These are phyloP conservation scores for Neuroscelio doddi DNA, from an alignment of 2,888 invertebrate species.

Conservation along the genomic window DNA sequence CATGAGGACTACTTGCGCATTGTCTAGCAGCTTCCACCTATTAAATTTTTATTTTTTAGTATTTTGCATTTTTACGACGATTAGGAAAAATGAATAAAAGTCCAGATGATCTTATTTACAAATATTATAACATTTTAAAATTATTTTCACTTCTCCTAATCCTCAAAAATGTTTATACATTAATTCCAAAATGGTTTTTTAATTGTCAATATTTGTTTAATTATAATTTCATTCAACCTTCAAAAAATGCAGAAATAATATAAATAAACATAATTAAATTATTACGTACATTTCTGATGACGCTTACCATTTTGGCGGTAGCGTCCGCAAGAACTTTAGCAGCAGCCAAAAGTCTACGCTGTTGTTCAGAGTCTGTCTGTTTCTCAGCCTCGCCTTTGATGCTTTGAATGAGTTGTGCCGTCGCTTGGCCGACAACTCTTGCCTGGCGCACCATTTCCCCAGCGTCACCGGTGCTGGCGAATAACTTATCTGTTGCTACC, in stretches of 20 bases:
- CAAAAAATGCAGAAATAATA: constrained; percentile 1
- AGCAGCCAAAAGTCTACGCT: constrained; percentile 91
- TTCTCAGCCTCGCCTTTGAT: constrained; percentile 96
- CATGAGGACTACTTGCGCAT: constrained; percentile 89
- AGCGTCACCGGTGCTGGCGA: constrained; percentile 88
- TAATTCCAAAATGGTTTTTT: too few species aligned
- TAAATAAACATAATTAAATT: background rate
- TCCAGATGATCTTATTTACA: too few species aligned
- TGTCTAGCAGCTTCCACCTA: constrained; percentile 91
- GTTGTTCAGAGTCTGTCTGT: constrained; percentile 90
- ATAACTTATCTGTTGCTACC: constrained; percentile 89
- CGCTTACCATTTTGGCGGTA: constrained; percentile 87
- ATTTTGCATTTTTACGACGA: too few species aligned
- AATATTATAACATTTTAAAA: too few species aligned
- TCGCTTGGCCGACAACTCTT: constrained; percentile 91
- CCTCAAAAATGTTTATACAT: too few species aligned
- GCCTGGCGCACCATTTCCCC: constrained; percentile 97
- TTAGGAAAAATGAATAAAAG: too few species aligned
- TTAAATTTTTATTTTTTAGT: constrained; percentile 5
- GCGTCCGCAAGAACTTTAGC: constrained; percentile 97
- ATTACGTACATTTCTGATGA: background rate
- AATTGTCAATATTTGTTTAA: too few species aligned
- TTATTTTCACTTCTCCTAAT: too few species aligned
- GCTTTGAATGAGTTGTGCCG: constrained; percentile 92
- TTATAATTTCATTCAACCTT: too few species aligned